phyloP scores from a whole-genome alignment of 2,113 vertebrate species.

The Seriola dumerili region DNA sequence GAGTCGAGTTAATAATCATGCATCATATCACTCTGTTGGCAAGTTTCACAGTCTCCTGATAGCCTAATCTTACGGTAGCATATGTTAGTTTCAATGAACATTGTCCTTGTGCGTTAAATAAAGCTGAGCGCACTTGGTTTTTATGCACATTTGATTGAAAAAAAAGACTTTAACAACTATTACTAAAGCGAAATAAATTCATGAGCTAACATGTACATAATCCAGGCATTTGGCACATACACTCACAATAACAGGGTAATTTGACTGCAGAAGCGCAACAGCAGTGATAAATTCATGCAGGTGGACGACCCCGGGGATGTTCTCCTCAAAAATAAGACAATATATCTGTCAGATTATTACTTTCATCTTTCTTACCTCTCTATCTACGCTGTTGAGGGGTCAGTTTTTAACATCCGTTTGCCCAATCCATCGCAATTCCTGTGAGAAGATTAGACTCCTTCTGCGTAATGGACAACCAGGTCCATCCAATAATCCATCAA shows the following conservation, averaged over 20 bases:
- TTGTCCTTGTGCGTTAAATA: neutral
- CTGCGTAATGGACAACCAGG: constrained; percentile 42
- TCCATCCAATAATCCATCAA: constrained; percentile 56
- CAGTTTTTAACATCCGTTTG: constrained; percentile 23
- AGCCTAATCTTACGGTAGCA: constrained; percentile 5
- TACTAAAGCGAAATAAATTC: neutral
- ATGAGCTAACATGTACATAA: neutral
- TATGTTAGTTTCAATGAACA: neutral
- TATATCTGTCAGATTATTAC: neutral
- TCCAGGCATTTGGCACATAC: neutral
- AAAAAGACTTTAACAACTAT: neutral
- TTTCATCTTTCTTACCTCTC: constrained; percentile 50
- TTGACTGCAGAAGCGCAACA: constrained; percentile 19
- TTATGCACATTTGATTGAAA: neutral
- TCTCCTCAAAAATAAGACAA: neutral
- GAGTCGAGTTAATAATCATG: constrained; percentile 35
- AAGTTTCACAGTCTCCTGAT: constrained; percentile 21
- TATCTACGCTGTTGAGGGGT: neutral
- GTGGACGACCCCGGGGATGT: neutral
- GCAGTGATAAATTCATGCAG: constrained; percentile 10
- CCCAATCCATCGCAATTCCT: constrained; percentile 40
- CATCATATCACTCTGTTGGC: constrained; percentile 21
- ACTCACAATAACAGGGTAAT: neutral
- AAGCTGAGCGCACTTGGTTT: neutral
- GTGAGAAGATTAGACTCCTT: constrained; percentile 31